Evolutionary conservation across 2,888 invertebrate species (phyloP), one percentile per base, ranked within the genome.

Genomic region (Thera obeliscata): DNA sequence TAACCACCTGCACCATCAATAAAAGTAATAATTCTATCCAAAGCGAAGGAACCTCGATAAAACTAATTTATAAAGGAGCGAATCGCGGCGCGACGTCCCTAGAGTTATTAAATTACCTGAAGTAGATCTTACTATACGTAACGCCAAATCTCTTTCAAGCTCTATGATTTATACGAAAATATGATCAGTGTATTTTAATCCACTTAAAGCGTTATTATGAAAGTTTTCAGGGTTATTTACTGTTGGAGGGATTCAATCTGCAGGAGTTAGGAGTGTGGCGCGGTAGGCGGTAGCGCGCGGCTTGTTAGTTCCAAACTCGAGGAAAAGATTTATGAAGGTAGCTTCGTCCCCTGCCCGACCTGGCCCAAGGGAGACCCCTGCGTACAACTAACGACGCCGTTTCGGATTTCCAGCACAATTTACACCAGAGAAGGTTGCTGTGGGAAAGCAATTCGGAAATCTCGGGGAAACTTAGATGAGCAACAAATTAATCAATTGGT

Each of bases 311-410:
- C 89, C 85, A 81, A 85, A 86, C 86, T 86, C 83, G 86, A 83
- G 86, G 86, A 90, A 88, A 88, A 92, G 93, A 93, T 93, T 93
- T 92, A 92, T 92, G 87, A 86, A 87, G 91, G 92, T 91, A 84
- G 81, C 82, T 82, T 76, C 86, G 87, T 87, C 88, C 88, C 83
- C 85, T 80, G 76, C 84, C 83, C 87, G 84, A 80, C 84, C 84
- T 84, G 85, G 85, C 91, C 90, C 91, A 81, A 78, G 88, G 92
- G 92, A 89, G 81, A 81, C 82, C 87, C 83, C 83, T 77, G 80
- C 83, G 86, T 85, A 84, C 84, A 92, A 89, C 90, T 91, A 92
- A 93, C 91, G 91, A 91, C 81, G 86, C 86, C 89, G 88, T 86
- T 87, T 90, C 89, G 88, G 87, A 90, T 91, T 91, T 90, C 91